Conservation (phyloP, 1,140 invertebrate species). For the Heterodera carotae region DNA sequence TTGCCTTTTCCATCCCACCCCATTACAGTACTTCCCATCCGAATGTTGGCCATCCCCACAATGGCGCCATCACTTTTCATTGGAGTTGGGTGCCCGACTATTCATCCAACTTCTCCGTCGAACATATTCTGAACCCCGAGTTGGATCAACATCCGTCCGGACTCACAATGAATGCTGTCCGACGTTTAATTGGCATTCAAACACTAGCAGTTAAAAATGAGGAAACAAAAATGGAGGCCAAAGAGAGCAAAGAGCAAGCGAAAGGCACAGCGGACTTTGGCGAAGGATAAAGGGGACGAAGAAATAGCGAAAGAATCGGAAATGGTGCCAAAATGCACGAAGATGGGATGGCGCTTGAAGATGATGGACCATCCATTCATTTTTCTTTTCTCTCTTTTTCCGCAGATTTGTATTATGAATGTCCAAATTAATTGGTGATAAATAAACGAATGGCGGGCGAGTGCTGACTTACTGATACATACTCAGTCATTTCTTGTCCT, state of each 20-base stretch:
- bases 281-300: no score
- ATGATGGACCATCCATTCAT: background rate
- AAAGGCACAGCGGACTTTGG: no score
- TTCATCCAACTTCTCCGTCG: background rate
- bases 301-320: background rate
- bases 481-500: no score
- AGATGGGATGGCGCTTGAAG: background rate
- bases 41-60: conserved; percentile 26
- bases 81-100: conserved; percentile 31
- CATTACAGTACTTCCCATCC: conserved; percentile 16
- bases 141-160: background rate
- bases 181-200: conserved; percentile 10
- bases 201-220: conserved; percentile 7
- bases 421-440: no score
- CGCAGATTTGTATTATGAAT: no score
- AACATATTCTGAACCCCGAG: conserved; percentile 1
- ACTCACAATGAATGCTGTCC: background rate
- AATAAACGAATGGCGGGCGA: no score
- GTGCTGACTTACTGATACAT: no score
- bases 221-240: background rate
- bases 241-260: background rate
- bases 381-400: background rate
- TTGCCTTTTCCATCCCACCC: no score
- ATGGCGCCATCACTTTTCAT: conserved; percentile 20
- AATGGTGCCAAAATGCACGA: background rate